Evolutionary conservation across 2,888 invertebrate genomes (phyloP).

Genomic region (Hypomecis atomaria): DNA sequence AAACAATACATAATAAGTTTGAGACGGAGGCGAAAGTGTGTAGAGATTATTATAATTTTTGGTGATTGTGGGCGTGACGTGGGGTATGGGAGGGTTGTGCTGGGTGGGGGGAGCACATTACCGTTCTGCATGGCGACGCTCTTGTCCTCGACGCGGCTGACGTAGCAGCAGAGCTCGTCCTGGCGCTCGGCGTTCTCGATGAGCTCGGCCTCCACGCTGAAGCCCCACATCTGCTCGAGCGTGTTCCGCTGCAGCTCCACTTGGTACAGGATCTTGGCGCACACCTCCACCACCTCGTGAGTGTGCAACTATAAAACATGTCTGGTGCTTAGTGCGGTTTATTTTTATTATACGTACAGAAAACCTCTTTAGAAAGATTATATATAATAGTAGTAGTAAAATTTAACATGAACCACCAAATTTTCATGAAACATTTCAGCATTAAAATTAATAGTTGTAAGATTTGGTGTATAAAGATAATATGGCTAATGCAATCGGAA

Average conservation of each 20-base stretch:
- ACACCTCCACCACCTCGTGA: constrained; percentile 97
- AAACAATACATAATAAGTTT: constrained; percentile 37
- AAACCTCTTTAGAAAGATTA: no score
- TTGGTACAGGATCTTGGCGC: constrained; percentile 98
- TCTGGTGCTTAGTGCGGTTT: no score
- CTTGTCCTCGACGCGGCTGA: constrained; percentile 97
- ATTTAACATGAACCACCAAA: no score
- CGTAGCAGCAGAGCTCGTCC: constrained; percentile 98
- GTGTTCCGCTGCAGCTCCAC: constrained; percentile 96
- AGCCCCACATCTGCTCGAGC: constrained; percentile 98
- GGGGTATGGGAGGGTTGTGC: constrained; percentile 14
- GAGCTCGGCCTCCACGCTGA: constrained; percentile 98
- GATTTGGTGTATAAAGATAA: no score
- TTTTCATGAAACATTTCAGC: no score
- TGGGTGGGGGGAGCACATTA: constrained; percentile 63
- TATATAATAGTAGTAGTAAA: no score
- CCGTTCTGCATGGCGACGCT: constrained; percentile 98
- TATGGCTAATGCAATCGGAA: no score
- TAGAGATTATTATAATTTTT: constrained; percentile 31
- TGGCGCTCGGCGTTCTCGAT: constrained; percentile 98
- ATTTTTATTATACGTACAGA: no score
- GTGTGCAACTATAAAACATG: constrained; percentile 87
- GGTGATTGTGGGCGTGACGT: constrained; percentile 15
- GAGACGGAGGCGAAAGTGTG: constrained; percentile 24
- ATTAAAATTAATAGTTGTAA: no score